Conservation (phyloP, 2,797 vertebrate species). For the Coreius guichenoti region DNA sequence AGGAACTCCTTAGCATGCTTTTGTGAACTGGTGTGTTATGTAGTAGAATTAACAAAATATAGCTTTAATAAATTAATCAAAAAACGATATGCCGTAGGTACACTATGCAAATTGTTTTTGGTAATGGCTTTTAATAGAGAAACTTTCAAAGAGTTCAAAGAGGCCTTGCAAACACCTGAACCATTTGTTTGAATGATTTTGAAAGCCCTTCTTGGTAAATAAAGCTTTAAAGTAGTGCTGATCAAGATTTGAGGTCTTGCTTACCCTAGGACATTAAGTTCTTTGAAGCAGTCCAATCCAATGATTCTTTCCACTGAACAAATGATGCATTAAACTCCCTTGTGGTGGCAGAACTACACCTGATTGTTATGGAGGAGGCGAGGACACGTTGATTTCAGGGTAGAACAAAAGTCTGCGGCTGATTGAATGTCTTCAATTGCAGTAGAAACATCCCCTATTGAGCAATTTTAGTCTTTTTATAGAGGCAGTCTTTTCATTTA, state of each 20-base stretch:
- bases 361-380: constrained; percentile 9
- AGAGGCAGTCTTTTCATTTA: not conserved
- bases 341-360: not conserved
- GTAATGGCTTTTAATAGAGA: not conserved
- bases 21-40: not conserved
- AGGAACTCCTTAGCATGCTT: not conserved
- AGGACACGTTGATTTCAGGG: not conserved
- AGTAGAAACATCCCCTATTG: not conserved
- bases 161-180: not conserved
- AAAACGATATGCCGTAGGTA: too few relatives aligned
- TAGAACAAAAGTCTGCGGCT: not conserved
- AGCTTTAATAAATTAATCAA: not conserved
- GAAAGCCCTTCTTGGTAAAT: not conserved
- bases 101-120: not conserved
- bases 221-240: constrained; percentile 15
- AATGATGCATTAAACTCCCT: constrained; percentile 14
- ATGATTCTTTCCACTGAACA: constrained; percentile 3
- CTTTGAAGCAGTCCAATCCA: not conserved
- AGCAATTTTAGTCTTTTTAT: constrained; percentile 20
- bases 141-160: not conserved
- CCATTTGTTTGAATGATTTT: not conserved
- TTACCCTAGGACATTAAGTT: constrained; percentile 22
- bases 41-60: not conserved
- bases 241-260: constrained; percentile 8
- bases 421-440: constrained; percentile 19